Evolutionary conservation across 2,113 vertebrate species (phyloP).

Genomic region (Xiphophorus couchianus): DNA sequence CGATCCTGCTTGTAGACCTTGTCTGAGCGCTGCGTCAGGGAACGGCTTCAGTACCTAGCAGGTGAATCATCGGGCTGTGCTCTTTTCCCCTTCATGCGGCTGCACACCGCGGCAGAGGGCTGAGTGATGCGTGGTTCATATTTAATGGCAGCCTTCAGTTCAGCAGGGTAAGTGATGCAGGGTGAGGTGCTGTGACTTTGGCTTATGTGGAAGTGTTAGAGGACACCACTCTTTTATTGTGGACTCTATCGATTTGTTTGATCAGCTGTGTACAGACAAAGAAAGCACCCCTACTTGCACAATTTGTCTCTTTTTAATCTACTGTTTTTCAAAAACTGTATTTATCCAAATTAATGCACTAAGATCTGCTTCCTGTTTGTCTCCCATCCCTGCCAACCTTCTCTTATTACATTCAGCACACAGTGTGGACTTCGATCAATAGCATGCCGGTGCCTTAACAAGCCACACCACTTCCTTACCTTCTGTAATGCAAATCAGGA

Average conservation of each 20-base stretch:
- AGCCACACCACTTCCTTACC: conserved; percentile 71
- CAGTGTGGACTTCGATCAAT: conserved; percentile 72
- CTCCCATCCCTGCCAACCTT: conserved; percentile 12
- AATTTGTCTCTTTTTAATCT: neutral
- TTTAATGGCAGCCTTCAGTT: conserved; percentile 74
- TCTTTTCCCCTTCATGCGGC: conserved; percentile 67
- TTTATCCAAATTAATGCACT: conserved; percentile 17
- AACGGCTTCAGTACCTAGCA: conserved; percentile 22
- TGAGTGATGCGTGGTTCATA: conserved; percentile 70
- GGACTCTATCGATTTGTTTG: conserved; percentile 66
- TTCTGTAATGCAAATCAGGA: conserved; percentile 78
- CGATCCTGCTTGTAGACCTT: conserved; percentile 36
- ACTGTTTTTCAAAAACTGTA: neutral
- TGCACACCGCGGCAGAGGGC: conserved; percentile 44
- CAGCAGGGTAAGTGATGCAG: conserved; percentile 68
- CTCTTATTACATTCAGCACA: conserved; percentile 72
- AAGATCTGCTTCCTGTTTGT: conserved; percentile 35
- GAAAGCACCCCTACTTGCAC: conserved; percentile 1
- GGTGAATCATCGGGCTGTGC: conserved; percentile 59
- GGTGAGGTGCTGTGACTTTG: conserved; percentile 64
- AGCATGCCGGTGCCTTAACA: conserved; percentile 68
- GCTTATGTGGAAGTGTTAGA: conserved; percentile 55
- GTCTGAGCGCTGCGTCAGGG: neutral
- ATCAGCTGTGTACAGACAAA: conserved; percentile 64
- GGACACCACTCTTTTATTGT: conserved; percentile 65